Percentiles rank a stretch among this genome's conserved stretches.
phyloP scores from a whole-genome alignment of 2,888 invertebrate species.

The Embidobia sp. region DNA sequence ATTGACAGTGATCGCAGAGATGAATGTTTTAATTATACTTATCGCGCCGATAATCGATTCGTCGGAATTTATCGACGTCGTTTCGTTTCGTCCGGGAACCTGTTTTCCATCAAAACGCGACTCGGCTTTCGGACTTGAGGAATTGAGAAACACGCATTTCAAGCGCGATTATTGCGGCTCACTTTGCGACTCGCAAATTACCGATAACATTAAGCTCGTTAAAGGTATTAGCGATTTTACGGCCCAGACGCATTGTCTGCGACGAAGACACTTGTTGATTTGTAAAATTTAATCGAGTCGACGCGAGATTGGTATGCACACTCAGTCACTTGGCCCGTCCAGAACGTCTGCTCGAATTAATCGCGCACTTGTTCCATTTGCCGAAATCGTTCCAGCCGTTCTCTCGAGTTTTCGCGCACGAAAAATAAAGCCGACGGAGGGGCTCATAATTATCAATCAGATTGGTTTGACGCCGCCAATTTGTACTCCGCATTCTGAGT shows the following conservation, averaged over 20 bases:
- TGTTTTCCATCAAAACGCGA: slow-evolving; percentile 39
- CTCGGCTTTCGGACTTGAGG: slow-evolving; percentile 1
- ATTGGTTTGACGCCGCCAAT: slow-evolving; percentile 4
- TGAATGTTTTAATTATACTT: slow-evolving; percentile 60
- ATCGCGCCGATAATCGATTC: slow-evolving; percentile 37
- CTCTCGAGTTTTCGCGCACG: not conserved
- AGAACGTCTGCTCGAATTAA: slow-evolving; percentile 30
- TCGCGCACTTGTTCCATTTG: slow-evolving; percentile 39
- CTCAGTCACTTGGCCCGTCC: slow-evolving; percentile 33
- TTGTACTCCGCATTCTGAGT: slow-evolving; percentile 1
- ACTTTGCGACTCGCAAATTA: too few species aligned
- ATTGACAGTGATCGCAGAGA: slow-evolving; percentile 55
- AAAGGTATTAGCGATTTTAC: not conserved
- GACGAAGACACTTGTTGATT: slow-evolving; percentile 54
- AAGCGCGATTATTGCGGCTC: not conserved
- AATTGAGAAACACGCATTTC: not conserved
- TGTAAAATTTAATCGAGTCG: slow-evolving; percentile 50
- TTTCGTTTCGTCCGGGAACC: slow-evolving; percentile 23
- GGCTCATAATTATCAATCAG: slow-evolving; percentile 6
- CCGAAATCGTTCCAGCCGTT: slow-evolving; percentile 14
- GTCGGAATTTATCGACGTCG: slow-evolving; percentile 30
- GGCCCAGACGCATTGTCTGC: slow-evolving; percentile 23
- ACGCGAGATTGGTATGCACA: slow-evolving; percentile 44
- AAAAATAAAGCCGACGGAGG: not conserved
- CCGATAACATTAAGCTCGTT: too few species aligned